phyloP scores from a whole-genome alignment of 2,888 invertebrate species.

The Aphidoletes aphidimyza region DNA sequence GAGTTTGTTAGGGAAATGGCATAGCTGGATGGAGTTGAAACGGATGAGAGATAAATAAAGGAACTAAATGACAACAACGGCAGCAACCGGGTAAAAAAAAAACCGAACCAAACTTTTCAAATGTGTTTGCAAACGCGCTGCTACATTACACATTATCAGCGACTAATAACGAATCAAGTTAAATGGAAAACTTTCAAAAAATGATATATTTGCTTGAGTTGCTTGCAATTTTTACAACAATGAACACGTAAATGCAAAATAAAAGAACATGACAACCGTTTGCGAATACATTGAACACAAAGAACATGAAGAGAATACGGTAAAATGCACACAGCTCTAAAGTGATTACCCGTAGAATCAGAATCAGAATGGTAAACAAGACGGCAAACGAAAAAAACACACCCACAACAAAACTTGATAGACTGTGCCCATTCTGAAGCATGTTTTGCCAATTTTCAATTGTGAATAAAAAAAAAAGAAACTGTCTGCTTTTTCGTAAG shows the following conservation, averaged over 20 bases:
- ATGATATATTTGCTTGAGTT: conserved; percentile 31
- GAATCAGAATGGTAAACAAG: neutral
- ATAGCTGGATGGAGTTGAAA: neutral
- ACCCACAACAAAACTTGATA: too few relatives aligned
- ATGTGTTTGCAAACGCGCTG: conserved; percentile 32
- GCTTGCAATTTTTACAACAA: neutral
- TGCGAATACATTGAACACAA: neutral
- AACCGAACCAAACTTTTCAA: neutral
- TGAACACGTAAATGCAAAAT: too few relatives aligned
- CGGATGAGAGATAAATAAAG: neutral
- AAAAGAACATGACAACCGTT: neutral
- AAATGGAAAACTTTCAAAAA: conserved; percentile 30
- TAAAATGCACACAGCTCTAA: neutral
- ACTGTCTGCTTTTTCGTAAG: neutral
- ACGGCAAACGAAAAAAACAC: neutral
- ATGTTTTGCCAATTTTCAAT: neutral
- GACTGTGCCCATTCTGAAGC: too few relatives aligned
- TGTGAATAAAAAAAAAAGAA: too few relatives aligned
- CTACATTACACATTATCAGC: neutral
- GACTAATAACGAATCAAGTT: conserved; percentile 18
- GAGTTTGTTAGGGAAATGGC: neutral
- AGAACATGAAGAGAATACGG: neutral
- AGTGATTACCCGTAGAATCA: neutral
- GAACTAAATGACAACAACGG: neutral
- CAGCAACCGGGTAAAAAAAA: neutral